phyloP scores from a whole-genome alignment of 2,797 vertebrate genomes.

The Urocyon cinereoargenteus region DNA sequence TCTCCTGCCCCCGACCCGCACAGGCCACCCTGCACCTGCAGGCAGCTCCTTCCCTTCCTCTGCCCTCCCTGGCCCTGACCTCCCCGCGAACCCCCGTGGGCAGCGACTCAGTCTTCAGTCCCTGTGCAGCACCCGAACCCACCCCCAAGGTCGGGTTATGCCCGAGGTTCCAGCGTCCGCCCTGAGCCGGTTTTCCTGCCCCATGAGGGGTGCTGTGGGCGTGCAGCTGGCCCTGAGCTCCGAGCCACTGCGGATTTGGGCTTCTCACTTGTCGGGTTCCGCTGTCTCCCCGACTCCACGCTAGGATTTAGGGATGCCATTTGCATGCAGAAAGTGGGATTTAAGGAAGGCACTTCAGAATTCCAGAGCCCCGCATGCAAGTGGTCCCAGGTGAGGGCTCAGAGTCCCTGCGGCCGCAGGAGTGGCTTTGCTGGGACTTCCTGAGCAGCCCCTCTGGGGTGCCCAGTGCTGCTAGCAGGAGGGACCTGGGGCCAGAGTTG shows the following conservation, averaged over 20 bases:
- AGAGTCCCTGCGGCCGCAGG: neutral
- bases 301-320: neutral
- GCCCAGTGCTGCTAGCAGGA: neutral
- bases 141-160: neutral
- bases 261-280: neutral
- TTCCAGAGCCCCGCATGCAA: neutral
- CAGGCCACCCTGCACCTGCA: neutral
- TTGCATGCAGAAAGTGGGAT: neutral
- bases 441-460: neutral
- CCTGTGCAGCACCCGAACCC: too few species aligned
- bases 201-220: neutral
- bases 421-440: neutral
- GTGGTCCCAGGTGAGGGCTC: neutral
- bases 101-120: neutral
- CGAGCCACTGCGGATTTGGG: fast-evolving
- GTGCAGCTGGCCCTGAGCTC: neutral
- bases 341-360: neutral
- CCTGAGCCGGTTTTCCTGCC: neutral
- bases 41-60: neutral
- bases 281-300: neutral
- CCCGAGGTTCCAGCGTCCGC: neutral
- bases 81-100: neutral
- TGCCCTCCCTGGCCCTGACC: neutral
- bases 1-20: neutral
- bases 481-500: neutral